Percentiles rank a stretch among this genome's conserved stretches.
These are phyloP conservation scores for Scomber scombrus DNA, from an alignment of 2,113 vertebrate genomes.

Conservation along the genomic window DNA sequence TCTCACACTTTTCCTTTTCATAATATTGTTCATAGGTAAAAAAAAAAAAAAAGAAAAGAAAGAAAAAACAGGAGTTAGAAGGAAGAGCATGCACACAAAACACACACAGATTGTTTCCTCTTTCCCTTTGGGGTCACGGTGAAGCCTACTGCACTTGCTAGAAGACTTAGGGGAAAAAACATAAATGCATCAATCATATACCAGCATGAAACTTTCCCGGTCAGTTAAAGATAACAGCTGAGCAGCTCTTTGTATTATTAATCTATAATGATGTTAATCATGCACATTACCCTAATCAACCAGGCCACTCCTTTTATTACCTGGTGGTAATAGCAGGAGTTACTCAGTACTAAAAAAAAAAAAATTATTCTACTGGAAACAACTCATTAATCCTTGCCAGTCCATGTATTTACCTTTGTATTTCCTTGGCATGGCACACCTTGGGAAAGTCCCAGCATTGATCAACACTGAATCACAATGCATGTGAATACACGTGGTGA, in stretches of 20 bases:
- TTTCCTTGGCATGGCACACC: not conserved
- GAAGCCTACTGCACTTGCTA: not conserved
- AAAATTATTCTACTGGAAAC: not conserved
- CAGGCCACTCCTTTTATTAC: not conserved
- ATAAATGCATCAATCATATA: not conserved
- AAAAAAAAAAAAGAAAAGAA: no score
- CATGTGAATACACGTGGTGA: constrained; percentile 11
- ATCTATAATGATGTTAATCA: no score
- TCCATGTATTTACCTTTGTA: not conserved
- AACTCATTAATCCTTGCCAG: not conserved
- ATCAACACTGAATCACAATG: not conserved
- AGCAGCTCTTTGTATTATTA: no score
- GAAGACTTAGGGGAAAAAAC: not conserved
- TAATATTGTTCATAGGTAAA: not conserved
- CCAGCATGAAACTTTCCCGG: not conserved
- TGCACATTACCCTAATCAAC: not conserved
- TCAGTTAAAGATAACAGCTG: not conserved
- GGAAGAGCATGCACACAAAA: not conserved
- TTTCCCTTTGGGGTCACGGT: not conserved
- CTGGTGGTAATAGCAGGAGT: not conserved
- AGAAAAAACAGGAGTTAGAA: no score
- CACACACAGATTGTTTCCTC: not conserved
- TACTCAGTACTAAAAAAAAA: not conserved
- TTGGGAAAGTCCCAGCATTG: constrained; percentile 40
- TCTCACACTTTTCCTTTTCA: not conserved